Evolutionary conservation across 2,888 invertebrate species (phyloP).

Genomic region (Meandrusa payeni): DNA sequence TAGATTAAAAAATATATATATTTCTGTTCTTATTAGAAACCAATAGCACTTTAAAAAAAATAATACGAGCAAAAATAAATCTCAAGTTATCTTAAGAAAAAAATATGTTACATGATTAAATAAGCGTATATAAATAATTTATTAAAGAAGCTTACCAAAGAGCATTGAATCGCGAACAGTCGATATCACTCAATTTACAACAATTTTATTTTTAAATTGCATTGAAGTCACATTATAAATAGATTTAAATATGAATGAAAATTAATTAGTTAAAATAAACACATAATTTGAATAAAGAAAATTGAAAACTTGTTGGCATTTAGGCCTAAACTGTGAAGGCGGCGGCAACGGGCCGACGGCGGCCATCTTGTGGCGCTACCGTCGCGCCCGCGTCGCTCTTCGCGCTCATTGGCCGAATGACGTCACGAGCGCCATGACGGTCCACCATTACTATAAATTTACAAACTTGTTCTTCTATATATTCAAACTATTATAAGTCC

Average conservation of each 20-base stretch:
- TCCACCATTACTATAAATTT: slow-evolving; percentile 64
- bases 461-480: slow-evolving; percentile 41
- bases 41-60: too few species aligned
- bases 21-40: too few species aligned
- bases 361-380: slow-evolving; percentile 78
- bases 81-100: too few species aligned
- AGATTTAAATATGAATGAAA: not conserved
- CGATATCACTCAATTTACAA: slow-evolving; percentile 7
- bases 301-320: slow-evolving; percentile 48
- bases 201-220: not conserved
- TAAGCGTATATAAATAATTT: too few species aligned
- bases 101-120: too few species aligned
- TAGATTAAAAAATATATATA: too few species aligned
- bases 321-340: slow-evolving; percentile 77
- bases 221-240: not conserved
- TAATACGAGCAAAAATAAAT: too few species aligned
- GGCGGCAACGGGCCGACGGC: slow-evolving; percentile 68
- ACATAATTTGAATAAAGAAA: slow-evolving; percentile 2
- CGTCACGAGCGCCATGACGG: slow-evolving; percentile 76
- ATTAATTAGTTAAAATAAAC: slow-evolving; percentile 1
- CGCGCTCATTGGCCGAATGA: slow-evolving; percentile 75
- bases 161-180: not conserved
- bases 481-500: slow-evolving; percentile 39
- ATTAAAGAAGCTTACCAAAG: slow-evolving; percentile 12
- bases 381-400: slow-evolving; percentile 53